Evolutionary conservation across 2,113 vertebrate genomes (phyloP).

Genomic region (Peromyscus polionotus): DNA sequence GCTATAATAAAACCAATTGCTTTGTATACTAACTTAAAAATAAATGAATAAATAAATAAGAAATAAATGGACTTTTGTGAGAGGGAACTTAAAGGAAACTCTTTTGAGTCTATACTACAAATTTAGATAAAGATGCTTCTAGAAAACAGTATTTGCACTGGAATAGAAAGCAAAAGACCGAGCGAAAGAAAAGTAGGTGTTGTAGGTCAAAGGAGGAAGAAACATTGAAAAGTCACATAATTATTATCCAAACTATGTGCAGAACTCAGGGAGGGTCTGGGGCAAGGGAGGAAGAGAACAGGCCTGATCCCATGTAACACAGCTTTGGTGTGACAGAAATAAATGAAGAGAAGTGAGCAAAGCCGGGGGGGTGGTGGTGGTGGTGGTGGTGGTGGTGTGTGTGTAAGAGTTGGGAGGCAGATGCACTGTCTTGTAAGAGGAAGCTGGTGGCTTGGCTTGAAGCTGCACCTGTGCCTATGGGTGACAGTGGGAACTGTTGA

Average conservation of each 20-base stretch:
- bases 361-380: not conserved
- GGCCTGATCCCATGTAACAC: no score
- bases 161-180: not conserved
- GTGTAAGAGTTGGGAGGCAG: not conserved
- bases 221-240: not conserved
- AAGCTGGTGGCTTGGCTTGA: not conserved
- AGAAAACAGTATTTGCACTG: not conserved
- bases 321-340: not conserved
- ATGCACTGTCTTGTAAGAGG: not conserved
- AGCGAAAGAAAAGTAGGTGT: not conserved
- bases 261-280: not conserved
- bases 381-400: no score
- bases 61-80: not conserved
- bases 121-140: not conserved
- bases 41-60: not conserved
- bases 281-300: not conserved
- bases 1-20: not conserved
- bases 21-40: not conserved
- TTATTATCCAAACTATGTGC: not conserved
- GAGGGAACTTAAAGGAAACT: not conserved
- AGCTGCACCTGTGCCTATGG: rapidly evolving
- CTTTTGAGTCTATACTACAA: not conserved
- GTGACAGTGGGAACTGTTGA: not conserved
- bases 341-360: not conserved
- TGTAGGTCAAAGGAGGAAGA: not conserved